Conservation (phyloP, 2,888 invertebrate species). For the Rotaria sp. region DNA sequence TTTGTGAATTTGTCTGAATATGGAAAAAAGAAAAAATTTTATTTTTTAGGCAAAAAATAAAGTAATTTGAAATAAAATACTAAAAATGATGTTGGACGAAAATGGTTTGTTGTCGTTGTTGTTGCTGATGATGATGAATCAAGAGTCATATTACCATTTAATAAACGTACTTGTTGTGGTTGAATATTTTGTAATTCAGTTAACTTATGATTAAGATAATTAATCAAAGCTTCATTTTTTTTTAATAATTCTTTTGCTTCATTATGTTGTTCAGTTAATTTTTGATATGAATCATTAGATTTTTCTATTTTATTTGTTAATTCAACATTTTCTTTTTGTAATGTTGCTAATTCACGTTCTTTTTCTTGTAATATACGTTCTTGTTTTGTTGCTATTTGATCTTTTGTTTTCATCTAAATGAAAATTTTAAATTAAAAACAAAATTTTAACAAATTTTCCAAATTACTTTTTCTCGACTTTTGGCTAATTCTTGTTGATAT, state of each 20-base stretch:
- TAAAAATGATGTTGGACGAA: conserved; percentile 6
- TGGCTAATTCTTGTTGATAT: neutral
- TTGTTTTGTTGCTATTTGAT: conserved; percentile 31
- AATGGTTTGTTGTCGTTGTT: conserved; percentile 18
- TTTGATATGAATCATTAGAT: neutral
- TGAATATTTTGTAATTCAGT: conserved; percentile 2
- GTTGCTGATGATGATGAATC: neutral
- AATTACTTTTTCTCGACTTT: conserved; percentile 5
- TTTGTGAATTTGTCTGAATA: neutral
- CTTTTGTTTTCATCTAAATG: conserved; percentile 27
- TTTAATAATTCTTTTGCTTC: conserved; percentile 18
- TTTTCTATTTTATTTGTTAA: neutral
- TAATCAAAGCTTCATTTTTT: neutral
- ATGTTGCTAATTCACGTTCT: conserved; percentile 16
- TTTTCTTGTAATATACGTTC: conserved; percentile 20
- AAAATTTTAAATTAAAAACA: neutral
- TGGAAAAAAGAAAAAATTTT: neutral
- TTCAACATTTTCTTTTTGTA: neutral
- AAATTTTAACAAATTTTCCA: neutral
- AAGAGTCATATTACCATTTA: neutral
- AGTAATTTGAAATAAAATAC: neutral
- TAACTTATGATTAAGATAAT: conserved; percentile 13
- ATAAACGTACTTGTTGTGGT: neutral
- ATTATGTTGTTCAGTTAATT: conserved; percentile 25
- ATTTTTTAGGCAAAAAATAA: neutral